Base-by-base conservation (phyloP, 2,888 invertebrate genomes). In the Cephus pygmeus region DNA sequence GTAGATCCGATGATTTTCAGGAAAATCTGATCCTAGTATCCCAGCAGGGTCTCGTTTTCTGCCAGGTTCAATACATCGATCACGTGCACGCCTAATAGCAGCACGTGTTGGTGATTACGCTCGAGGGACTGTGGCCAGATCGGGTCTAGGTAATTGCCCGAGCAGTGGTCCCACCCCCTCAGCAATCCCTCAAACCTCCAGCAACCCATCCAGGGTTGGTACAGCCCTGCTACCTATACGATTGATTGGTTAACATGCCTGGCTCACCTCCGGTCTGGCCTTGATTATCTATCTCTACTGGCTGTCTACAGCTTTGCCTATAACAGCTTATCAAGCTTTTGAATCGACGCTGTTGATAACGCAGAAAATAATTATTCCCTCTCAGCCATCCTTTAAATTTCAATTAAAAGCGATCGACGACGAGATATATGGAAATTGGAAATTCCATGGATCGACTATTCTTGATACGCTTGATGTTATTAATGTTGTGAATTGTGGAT, bases 21-120 rank as follows among this genome's bases (percentile, higher is more conserved):
- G 69, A 69, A 73, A 76, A 73, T 76, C 73, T 69, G 68, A 34
- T 73, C 69, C 56, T 23, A 6, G 12, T 71, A 34, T 75, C 75
- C 40, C 77, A 31, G 79, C 69, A 69, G 76, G 36, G 75, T 79
- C 77, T 77, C 80, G 79, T 87, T 87, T 86, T 85, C 85, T 83
- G 80, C 78, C 80, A 83, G 81, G 79, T 79, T 85, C 83, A 79
- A 85, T 87, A 85, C 86, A 88, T 88, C 87, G 89, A 88, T 89
- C 88, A 89, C 88, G 88, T 87, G 87, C 87, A 84, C 83, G 85
- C 86, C 87, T 88, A 89, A 88, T 89, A 88, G 88, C 85, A 88
- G 88, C 88, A 89, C 89, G 88, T 88, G 88, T 89, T 85, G 87
- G 87, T 89, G 88, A 89, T 89, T 89, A 89, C 87, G 89, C 87